Evolutionary conservation across 2,888 invertebrate genomes (phyloP), one percentile per base, ranked within the genome.

Genomic region (Zygaena filipendulae): DNA sequence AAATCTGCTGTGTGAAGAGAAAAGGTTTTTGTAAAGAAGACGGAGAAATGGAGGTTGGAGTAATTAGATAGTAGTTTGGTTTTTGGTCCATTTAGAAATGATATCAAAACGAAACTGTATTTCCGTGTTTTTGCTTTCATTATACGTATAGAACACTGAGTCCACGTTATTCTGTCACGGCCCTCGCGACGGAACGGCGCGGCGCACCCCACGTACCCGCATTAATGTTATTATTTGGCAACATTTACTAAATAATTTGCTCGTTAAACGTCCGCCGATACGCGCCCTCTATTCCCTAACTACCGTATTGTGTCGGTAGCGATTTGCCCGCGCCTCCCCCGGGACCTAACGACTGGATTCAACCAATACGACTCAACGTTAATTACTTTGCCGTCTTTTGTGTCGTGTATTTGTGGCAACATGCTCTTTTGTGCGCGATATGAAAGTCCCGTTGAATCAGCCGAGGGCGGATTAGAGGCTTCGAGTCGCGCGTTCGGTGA

Each of bases 181-280:
- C 19, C 11, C 25, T 3, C 14, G 14, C 10, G 9, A 25, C 13
- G 10, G 6, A 13, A 18, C 27, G 32, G 33, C 34, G 35, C 27
- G 30, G 30, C 38, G 37, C 38, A 35, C 50, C 53, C 55, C 53
- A 43, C 53, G 45, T 44, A 40, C 53, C 58, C 59, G 52, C 68
- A 67, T 61, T 74, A 70, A 75, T 72, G 66, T 75, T 72, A 75
- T 77, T 75, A 79, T 75, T 77, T 77, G 72, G 64, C 71, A 74
- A 75, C 77, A 75, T 77, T 79, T 75, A 79, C 68, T 70, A 75
- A 77, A 77, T 79, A 74, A 77, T 75, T 74, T 66, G 67, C 67
- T 77, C 70, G 77, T 75, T 77, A 77, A 77, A 74, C 71, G 70
- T 56, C 68, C 43, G 60, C 61, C 59, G 68, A 70, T 71, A 60